phyloP scores from a whole-genome alignment of 2,888 invertebrate species.

The Dusona sp. region DNA sequence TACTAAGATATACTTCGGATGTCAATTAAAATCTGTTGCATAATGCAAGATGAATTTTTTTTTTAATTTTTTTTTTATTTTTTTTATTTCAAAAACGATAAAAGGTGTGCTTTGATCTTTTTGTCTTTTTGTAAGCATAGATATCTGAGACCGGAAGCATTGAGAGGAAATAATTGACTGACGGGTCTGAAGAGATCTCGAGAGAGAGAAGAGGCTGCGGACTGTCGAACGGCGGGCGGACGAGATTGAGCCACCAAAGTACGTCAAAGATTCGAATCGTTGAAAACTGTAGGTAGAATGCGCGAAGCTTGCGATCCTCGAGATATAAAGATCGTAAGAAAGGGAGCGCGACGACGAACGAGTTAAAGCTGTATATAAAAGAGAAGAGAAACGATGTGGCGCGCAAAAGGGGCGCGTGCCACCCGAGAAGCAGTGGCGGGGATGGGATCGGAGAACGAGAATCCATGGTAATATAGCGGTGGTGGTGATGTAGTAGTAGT shows the following conservation, averaged over 20 bases:
- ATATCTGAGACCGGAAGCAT: background rate
- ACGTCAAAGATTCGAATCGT: constrained; percentile 72
- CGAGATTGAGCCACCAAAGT: background rate
- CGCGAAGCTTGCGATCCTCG: background rate
- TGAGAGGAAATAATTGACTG: constrained; percentile 78
- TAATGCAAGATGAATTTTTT: too few relatives aligned
- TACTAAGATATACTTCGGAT: too few relatives aligned
- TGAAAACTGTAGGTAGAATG: constrained; percentile 70
- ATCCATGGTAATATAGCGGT: constrained; percentile 5
- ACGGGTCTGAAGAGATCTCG: constrained; percentile 41
- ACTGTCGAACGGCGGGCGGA: constrained; percentile 76
- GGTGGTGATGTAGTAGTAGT: background rate
- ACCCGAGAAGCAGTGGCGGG: constrained; percentile 52
- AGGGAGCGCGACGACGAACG: constrained; percentile 32
- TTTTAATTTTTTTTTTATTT: too few relatives aligned
- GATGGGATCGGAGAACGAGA: constrained; percentile 31
- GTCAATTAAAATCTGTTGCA: too few relatives aligned
- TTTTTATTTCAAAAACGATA: too few relatives aligned
- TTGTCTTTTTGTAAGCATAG: background rate
- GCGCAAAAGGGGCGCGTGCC: constrained; percentile 69
- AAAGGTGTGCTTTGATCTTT: too few relatives aligned
- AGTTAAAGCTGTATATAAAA: constrained; percentile 46
- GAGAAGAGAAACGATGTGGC: constrained; percentile 51
- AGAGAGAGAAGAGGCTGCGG: constrained; percentile 58
- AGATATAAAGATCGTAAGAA: constrained; percentile 17